phyloP scores from a whole-genome alignment of 2,888 invertebrate species.

The Caenorhabditis sulstoni region DNA sequence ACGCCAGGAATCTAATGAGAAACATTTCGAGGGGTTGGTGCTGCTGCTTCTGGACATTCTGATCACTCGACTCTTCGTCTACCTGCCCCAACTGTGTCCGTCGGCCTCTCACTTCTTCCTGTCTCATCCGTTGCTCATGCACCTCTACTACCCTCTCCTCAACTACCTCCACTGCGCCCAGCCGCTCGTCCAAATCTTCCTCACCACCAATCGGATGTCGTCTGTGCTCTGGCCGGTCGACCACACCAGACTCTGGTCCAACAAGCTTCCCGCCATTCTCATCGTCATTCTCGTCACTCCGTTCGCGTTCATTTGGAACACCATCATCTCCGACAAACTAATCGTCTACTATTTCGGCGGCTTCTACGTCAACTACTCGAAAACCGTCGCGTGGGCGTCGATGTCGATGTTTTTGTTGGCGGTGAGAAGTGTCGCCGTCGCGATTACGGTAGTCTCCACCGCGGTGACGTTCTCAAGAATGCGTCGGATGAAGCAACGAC shows the following conservation, averaged over 20 bases:
- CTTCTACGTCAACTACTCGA: slow-evolving; percentile 29
- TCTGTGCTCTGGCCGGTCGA: slow-evolving; percentile 35
- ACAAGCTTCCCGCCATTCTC: background rate
- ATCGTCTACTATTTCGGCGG: slow-evolving; percentile 37
- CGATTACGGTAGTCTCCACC: slow-evolving; percentile 31
- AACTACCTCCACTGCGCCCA: slow-evolving; percentile 50
- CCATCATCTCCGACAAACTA: slow-evolving; percentile 34
- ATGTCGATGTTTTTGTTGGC: slow-evolving; percentile 39
- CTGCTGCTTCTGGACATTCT: slow-evolving; percentile 42
- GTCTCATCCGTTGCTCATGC: slow-evolving; percentile 29
- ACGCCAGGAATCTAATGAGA: background rate
- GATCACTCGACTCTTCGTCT: slow-evolving; percentile 44
- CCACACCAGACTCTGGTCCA: slow-evolving; percentile 18
- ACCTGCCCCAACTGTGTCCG: slow-evolving; percentile 32
- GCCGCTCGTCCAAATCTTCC: slow-evolving; percentile 51
- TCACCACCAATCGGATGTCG: slow-evolving; percentile 42
- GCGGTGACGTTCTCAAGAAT: slow-evolving; percentile 35
- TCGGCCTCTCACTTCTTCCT: slow-evolving; percentile 22
- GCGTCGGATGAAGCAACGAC: slow-evolving; percentile 32
- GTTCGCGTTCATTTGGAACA: slow-evolving; percentile 49
- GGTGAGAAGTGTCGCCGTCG: slow-evolving; percentile 21
- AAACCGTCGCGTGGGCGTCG: slow-evolving; percentile 30
- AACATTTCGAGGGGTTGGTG: slow-evolving; percentile 23
- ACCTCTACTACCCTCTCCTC: slow-evolving; percentile 42
- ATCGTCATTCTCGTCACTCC: slow-evolving; percentile 17